A percentile compares a stretch with the other conserved stretches of the same genome.
Conservation (phyloP, 2,888 invertebrate species). For the Drosophila nr. perissopoda region DNA sequence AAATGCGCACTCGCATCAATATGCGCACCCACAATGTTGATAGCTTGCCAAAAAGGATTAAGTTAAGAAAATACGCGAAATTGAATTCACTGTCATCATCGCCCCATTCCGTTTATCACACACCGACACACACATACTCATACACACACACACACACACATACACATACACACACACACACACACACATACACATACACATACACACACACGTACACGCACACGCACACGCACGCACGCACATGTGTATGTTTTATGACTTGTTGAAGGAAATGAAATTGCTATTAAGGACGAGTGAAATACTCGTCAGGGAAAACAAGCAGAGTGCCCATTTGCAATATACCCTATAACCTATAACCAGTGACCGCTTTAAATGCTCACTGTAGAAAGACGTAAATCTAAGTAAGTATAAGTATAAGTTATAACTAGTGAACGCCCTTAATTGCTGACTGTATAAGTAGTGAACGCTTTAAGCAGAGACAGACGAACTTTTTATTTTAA, state of each 20-base stretch:
- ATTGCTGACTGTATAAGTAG: neutral
- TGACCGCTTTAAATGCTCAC: neutral
- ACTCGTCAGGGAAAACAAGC: constrained; percentile 13
- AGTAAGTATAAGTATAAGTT: neutral
- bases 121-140: neutral
- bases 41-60: constrained; percentile 63
- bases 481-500: constrained; percentile 18
- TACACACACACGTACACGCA: neutral
- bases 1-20: constrained; percentile 10
- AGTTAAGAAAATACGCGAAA: constrained; percentile 70
- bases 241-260: constrained; percentile 49
- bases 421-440: no score
- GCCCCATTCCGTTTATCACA: constrained; percentile 5
- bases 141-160: neutral
- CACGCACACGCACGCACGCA: constrained; percentile 2
- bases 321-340: constrained; percentile 8
- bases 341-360: constrained; percentile 25
- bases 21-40: constrained; percentile 23
- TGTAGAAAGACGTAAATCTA: neutral
- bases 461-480: neutral
- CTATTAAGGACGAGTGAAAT: constrained; percentile 52
- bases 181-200: neutral
- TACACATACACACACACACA: neutral
- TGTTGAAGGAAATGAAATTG: constrained; percentile 66
- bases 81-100: constrained; percentile 64